Evolutionary conservation across 2,113 vertebrate species (phyloP), one percentile per base, ranked within the genome.

Genomic region (Toxostoma redivivum): DNA sequence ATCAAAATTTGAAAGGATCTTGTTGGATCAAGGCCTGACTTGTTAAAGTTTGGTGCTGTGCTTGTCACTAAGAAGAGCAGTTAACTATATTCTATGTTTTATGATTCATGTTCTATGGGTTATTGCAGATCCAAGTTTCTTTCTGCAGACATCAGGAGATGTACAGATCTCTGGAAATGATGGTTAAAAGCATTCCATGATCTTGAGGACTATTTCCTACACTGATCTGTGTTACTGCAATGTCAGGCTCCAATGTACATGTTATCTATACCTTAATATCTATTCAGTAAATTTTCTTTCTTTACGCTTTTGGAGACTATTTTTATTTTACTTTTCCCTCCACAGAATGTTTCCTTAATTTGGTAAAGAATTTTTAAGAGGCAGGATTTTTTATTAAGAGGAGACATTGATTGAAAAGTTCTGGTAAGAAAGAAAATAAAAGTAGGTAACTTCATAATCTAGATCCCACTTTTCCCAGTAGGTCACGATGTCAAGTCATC

Each of bases 221-320:
- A 70, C 38, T 66, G 16, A 81, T 30, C 15, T n/a, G 5, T 15
- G 13, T 16, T 74, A 33, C 33, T 67, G 18, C 27, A 77, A 3
- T 1, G 0, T n/a, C 2, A 7, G 9, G 5, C 7, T 82, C 23
- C 35, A 67, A 24, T 7, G 19, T 17, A 10, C 4, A 4, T 18
- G 2, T 42, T 50, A 3, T 35, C 31, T 50, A 4, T 38, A 42
- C 28, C 35, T 65, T 57, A 50, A 72, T 30, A 51, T 2, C 2
- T n/a, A 17, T 44, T 51, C 40, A 51, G 5, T 51, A 79, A 25
- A 5, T 60, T 67, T 79, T 50, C 4, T 38, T 48, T 62, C n/a
- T 51, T 81, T 86, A 37, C 3, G 40, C 15, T 22, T 91, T 81
- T 86, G 27, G 11, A 64, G 16, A 7, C 1, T 47, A 61, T 69